A percentile compares a stretch with the other conserved stretches of the same genome.
Conservation (phyloP, 1,140 invertebrate genomes). For the Triops longicaudatus region DNA sequence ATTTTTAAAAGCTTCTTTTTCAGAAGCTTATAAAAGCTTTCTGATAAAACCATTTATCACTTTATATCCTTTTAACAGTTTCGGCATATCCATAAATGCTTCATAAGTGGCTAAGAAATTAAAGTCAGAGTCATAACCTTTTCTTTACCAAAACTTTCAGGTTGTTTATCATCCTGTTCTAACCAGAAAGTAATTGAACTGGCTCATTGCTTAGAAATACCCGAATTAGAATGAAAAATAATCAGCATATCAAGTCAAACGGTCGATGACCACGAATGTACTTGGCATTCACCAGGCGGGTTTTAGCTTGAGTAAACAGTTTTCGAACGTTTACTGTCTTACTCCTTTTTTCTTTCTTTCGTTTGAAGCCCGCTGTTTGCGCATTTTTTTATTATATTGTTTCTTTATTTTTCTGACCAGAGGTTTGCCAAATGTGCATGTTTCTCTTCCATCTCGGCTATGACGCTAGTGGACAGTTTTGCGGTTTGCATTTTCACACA, state of each 20-base stretch:
- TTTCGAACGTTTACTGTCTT: not conserved
- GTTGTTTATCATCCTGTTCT: not conserved
- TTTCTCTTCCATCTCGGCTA: too few species aligned
- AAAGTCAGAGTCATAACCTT: not conserved
- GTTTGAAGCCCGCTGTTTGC: not conserved
- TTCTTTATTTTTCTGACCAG: not conserved
- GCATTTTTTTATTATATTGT: not conserved
- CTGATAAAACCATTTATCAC: not conserved
- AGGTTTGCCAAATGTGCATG: too few species aligned
- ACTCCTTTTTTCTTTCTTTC: not conserved
- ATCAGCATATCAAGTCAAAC: not conserved
- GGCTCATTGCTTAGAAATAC: conserved; percentile 6
- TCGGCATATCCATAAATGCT: not conserved
- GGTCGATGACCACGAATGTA: not conserved
- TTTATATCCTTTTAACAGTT: not conserved
- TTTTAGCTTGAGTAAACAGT: not conserved
- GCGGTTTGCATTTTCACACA: too few species aligned
- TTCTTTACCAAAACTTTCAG: not conserved
- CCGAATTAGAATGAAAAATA: not conserved
- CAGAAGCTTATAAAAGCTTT: not conserved
- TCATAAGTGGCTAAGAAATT: not conserved
- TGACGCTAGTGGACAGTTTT: too few species aligned
- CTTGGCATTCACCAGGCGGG: not conserved
- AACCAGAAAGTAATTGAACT: conserved; percentile 2
- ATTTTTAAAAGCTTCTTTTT: not conserved